phyloP scores from a whole-genome alignment of 2,113 vertebrate genomes.

The Micronisus gabar region DNA sequence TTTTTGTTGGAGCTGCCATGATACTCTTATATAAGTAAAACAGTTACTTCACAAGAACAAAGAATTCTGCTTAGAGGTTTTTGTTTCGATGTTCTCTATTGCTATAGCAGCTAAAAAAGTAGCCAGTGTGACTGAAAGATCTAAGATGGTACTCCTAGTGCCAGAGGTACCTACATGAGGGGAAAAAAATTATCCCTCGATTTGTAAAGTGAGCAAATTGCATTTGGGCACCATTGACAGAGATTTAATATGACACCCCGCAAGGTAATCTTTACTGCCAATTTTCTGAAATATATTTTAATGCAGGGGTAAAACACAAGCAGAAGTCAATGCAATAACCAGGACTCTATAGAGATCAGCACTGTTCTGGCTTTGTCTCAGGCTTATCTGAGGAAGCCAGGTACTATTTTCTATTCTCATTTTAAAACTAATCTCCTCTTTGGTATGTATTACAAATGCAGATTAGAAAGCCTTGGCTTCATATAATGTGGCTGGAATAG shows the following conservation, averaged over 20 bases:
- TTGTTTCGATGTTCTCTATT: background rate
- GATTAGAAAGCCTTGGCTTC: background rate
- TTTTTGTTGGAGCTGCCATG: background rate
- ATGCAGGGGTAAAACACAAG: background rate
- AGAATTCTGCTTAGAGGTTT: background rate
- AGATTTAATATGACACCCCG: background rate
- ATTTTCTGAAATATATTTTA: background rate
- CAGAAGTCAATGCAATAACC: background rate
- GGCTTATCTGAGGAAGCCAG: conserved; percentile 13
- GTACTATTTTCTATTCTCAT: background rate
- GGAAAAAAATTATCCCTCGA: background rate
- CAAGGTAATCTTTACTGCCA: background rate
- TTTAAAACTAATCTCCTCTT: background rate
- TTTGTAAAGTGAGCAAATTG: background rate
- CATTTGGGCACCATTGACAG: background rate
- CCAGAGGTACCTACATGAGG: background rate
- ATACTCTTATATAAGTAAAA: background rate
- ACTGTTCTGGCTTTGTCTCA: background rate
- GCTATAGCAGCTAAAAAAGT: background rate
- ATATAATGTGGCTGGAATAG: background rate
- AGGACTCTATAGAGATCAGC: background rate
- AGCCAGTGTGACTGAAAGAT: background rate
- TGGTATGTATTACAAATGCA: background rate
- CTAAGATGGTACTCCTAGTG: background rate
- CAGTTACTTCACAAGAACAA: background rate